Evolutionary conservation across 2,888 invertebrate species (phyloP), one percentile per base, ranked within the genome.

Genomic region (Drosophila rubida): DNA sequence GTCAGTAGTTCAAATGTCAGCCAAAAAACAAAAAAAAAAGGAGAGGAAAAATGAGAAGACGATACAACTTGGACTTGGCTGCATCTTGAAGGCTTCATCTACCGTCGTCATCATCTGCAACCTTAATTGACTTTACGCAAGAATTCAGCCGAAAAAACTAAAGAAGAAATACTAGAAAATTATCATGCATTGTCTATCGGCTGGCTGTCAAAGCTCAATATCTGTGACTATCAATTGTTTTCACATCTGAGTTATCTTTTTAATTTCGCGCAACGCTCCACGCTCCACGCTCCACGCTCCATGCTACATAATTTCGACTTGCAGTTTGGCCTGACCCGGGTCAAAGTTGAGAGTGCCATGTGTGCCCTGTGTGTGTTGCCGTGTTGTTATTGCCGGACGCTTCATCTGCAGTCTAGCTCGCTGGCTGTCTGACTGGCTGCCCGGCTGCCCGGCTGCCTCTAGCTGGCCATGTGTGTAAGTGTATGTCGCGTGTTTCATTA

Each of bases 231-330:
- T 82, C 82, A 88, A 82, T 82, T 88, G 82, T 82, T 88, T 82
- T 88, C 88, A 87, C 88, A 82, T 88, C 88, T 82, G 88, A 82
- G 88, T 88, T 88, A 88, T 87, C 89, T 88, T 88, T 82, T 82
- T 82, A 82, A 82, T 82, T 82, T 82, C 89, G 87, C 83, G 73
- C 85, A 72, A 74, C 59, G 73, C 61, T 32, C 60, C 37, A 62
- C 41, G 62, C 62, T 32, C 60, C 37, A 62, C 41, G 62, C 62
- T 54, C 35, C 49, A 70, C 23, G 57, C 73, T 72, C 46, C 74
- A 72, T 35, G 72, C 77, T 79, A 79, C 80, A 79, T 76, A 79
- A 79, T 73, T 79, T 78, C 70, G 67, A 66, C 73, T 69, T 75
- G 88, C 77, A 74, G 69, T 66, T 73, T 78, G 75, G 79, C 79